phyloP scores from a whole-genome alignment of 2,113 vertebrate genomes.

The Ochotona curzoniae region DNA sequence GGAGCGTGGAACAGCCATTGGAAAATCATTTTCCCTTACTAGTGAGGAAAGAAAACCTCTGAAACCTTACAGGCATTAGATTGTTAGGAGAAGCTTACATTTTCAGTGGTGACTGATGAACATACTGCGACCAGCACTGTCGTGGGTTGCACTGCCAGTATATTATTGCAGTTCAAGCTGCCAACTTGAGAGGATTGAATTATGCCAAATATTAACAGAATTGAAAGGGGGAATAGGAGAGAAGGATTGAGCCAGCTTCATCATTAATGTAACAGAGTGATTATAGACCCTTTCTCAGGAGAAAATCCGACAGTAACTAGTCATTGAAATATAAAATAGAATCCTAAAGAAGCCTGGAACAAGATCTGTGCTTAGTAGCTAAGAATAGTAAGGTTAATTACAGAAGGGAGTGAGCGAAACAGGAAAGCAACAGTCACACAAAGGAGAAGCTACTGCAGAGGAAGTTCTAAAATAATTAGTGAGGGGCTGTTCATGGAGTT shows the following conservation, averaged over 20 bases:
- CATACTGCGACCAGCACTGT: constrained; percentile 13
- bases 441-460: constrained; percentile 71
- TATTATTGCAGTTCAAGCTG: constrained; percentile 52
- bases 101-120: constrained; percentile 48
- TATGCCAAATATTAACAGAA: constrained; percentile 59
- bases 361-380: constrained; percentile 64
- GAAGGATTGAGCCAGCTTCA: constrained; percentile 24
- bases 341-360: constrained; percentile 42
- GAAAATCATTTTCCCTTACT: constrained; percentile 61
- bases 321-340: constrained; percentile 70
- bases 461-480: constrained; percentile 80
- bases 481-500: constrained; percentile 72
- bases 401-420: constrained; percentile 46
- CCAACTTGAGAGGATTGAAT: constrained; percentile 69
- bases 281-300: constrained; percentile 54
- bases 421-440: constrained; percentile 60
- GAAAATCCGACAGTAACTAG: constrained; percentile 58
- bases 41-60: constrained; percentile 56
- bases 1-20: not conserved
- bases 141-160: constrained; percentile 6
- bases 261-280: constrained; percentile 61
- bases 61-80: constrained; percentile 51
- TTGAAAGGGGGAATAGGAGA: not conserved
- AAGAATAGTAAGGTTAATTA: constrained; percentile 83
- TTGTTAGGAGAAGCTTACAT: constrained; percentile 67